Conservation (phyloP, 2,797 vertebrate genomes). For the Malacoctenus gilli region DNA sequence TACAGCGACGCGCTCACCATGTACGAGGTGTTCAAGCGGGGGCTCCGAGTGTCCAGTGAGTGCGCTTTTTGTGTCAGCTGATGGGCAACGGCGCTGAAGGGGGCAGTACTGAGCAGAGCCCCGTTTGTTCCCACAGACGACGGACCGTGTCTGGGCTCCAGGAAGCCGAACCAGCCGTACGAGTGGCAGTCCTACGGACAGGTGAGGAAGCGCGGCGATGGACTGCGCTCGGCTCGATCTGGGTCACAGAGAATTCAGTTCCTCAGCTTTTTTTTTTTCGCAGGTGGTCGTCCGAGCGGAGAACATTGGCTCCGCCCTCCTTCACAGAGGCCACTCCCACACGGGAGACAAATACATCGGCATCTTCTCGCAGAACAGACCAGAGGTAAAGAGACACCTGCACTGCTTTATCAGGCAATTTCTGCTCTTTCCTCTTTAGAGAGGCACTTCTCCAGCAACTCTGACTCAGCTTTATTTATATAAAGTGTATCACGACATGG, state of each 20-base stretch:
- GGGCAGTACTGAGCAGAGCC: too few species aligned
- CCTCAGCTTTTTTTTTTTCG: not conserved
- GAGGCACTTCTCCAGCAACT: too few species aligned
- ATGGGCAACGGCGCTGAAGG: not conserved
- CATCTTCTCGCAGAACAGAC: constrained; percentile 95
- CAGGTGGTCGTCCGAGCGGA: constrained; percentile 87
- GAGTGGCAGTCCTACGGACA: constrained; percentile 93
- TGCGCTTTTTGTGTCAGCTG: constrained; percentile 9
- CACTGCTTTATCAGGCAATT: not conserved
- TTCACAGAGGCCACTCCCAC: constrained; percentile 88
- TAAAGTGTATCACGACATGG: too few species aligned
- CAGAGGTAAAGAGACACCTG: constrained; percentile 84
- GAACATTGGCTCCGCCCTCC: constrained; percentile 87
- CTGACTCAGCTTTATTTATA: too few species aligned
- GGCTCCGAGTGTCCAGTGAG: constrained; percentile 91
- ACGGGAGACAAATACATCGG: constrained; percentile 86
- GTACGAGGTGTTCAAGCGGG: constrained; percentile 90
- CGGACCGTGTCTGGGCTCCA: constrained; percentile 94
- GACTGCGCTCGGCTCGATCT: not conserved
- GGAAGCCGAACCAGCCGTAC: constrained; percentile 92
- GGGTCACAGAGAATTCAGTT: too few species aligned
- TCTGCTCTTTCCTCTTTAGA: not conserved
- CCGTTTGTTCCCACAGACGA: constrained; percentile 78
- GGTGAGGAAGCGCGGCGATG: constrained; percentile 83
- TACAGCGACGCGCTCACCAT: constrained; percentile 87